Conservation (phyloP, 37 sponge, comb jelly and placozoan species). For the Crambe crambe region DNA sequence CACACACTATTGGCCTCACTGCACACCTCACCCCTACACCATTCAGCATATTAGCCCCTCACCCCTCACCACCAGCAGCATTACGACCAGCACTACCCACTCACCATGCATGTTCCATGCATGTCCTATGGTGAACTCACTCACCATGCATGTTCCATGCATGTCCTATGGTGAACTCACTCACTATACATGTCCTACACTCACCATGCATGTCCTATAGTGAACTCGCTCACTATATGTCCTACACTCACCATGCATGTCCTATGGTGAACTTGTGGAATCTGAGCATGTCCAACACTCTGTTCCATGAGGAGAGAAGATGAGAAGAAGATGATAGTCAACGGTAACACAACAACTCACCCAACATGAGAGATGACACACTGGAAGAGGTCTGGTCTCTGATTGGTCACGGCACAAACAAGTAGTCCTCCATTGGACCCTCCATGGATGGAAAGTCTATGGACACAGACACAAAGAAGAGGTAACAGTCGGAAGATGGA, state of each 20-base stretch:
- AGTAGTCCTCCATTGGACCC: conserved; percentile 98
- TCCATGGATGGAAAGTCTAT: conserved; percentile 87
- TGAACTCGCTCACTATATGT: neutral
- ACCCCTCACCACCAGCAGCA: no score
- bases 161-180: no score
- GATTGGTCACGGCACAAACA: conserved; percentile 95
- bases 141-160: no score
- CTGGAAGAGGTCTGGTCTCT: conserved; percentile 93
- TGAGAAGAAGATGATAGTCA: no score
- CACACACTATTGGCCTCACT: no score
- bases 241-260: conserved; percentile 82
- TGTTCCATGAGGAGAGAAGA: conserved; percentile 3
- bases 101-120: no score
- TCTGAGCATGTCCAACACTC: conserved; percentile 92
- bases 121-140: no score
- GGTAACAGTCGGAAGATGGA: no score
- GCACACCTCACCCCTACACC: no score
- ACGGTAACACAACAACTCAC: conserved; percentile 17
- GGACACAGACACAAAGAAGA: neutral
- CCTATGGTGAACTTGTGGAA: conserved; percentile 99
- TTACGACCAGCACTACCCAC: no score
- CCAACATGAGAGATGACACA: conserved; percentile 95
- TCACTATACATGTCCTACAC: neutral
- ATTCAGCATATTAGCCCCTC: no score
- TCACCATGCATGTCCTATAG: neutral